Evolutionary conservation across 1,140 invertebrate species (phyloP).

Genomic region (Piezodorus guildinii): DNA sequence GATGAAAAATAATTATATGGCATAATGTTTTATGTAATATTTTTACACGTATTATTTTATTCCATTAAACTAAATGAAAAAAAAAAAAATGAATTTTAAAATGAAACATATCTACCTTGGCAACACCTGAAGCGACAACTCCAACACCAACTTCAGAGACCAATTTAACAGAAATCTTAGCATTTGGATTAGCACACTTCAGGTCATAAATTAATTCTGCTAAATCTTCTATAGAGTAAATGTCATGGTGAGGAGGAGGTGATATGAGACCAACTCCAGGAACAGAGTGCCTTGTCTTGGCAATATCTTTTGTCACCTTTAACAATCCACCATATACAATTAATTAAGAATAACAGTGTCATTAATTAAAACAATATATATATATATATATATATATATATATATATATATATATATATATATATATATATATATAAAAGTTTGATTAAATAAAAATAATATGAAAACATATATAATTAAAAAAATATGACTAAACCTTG

Average conservation of each 20-base stretch:
- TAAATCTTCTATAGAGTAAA: slow-evolving; percentile 98
- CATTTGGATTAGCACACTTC: slow-evolving; percentile 92
- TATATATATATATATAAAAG: too few relatives aligned
- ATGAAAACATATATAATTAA: too few relatives aligned
- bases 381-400: too few relatives aligned
- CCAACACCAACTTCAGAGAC: slow-evolving; percentile 98
- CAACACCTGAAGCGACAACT: slow-evolving; percentile 93
- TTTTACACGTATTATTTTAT: not conserved
- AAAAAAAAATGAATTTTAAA: not conserved
- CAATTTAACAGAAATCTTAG: slow-evolving; percentile 92
- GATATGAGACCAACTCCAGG: slow-evolving; percentile 96
- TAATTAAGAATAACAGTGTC: too few relatives aligned
- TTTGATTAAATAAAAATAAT: too few relatives aligned
- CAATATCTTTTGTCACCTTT: slow-evolving; percentile 87
- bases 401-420: too few relatives aligned
- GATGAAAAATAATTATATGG: too few relatives aligned
- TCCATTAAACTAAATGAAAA: not conserved
- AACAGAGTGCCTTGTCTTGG: slow-evolving; percentile 87
- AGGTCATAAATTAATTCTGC: slow-evolving; percentile 97
- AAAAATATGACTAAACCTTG: too few relatives aligned
- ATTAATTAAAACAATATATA: too few relatives aligned
- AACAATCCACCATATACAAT: not conserved
- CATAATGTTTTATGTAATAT: not conserved
- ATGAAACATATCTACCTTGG: slow-evolving; percentile 53
- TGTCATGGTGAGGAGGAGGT: slow-evolving; percentile 97